Percentiles rank a stretch among this genome's conserved stretches.
Evolutionary conservation across 2,888 invertebrate species (phyloP).

Genomic region (Leptinotarsa peninsularis): DNA sequence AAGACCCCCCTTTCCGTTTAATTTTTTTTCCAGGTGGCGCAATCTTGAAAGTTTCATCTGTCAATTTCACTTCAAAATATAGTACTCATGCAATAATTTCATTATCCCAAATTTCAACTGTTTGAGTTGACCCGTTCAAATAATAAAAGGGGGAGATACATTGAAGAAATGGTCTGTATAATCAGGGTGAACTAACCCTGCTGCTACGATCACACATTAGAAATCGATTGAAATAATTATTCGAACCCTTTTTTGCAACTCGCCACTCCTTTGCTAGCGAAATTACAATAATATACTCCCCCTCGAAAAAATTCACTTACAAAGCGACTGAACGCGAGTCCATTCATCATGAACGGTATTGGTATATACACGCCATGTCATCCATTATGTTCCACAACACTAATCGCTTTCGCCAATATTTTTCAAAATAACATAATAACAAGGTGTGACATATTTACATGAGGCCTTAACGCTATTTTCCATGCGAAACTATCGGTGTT

Average conservation of each 20-base stretch:
- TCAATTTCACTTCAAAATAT: too few species aligned
- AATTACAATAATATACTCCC: constrained; percentile 13
- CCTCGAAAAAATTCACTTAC: constrained; percentile 26
- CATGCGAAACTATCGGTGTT: constrained; percentile 39
- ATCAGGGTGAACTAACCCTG: too few species aligned
- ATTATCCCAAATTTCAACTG: too few species aligned
- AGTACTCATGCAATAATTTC: too few species aligned
- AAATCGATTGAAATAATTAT: not conserved
- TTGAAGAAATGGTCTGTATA: too few species aligned
- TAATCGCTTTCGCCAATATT: constrained; percentile 40
- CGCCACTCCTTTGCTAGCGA: not conserved
- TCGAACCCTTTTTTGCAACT: constrained; percentile 25
- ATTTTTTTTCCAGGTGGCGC: too few species aligned
- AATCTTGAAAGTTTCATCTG: too few species aligned
- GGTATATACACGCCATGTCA: constrained; percentile 35
- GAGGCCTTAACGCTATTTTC: constrained; percentile 40
- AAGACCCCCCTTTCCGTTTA: too few species aligned
- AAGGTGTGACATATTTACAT: constrained; percentile 50
- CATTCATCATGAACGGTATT: constrained; percentile 31
- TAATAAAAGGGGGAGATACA: too few species aligned
- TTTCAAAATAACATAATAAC: constrained; percentile 47
- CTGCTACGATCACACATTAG: too few species aligned
- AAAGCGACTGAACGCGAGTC: constrained; percentile 24
- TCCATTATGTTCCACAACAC: constrained; percentile 43
- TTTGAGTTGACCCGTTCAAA: too few species aligned